Evolutionary conservation across 2,888 invertebrate genomes (phyloP).

Genomic region (Acholoe squamosa): DNA sequence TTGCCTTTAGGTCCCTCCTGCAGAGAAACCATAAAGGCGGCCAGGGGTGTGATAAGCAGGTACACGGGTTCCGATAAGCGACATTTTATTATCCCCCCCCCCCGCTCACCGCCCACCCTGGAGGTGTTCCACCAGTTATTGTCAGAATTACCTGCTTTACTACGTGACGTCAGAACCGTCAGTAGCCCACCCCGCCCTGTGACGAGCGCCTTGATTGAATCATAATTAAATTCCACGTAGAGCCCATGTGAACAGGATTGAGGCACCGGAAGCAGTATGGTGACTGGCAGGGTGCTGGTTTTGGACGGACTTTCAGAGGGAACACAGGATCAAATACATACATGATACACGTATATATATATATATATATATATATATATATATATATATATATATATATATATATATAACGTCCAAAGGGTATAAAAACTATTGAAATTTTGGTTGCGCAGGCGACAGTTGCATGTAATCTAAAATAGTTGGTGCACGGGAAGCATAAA

Average conservation of each 20-base stretch:
- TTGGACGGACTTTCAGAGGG: not conserved
- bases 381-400: too few relatives aligned
- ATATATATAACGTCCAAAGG: too few relatives aligned
- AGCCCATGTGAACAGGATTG: not conserved
- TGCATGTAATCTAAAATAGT: too few relatives aligned
- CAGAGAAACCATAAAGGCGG: not conserved
- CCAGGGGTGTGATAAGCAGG: not conserved
- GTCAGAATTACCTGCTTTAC: conserved; percentile 13
- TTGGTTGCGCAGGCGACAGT: too few relatives aligned
- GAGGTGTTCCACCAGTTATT: conserved; percentile 1
- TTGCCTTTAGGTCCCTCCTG: too few relatives aligned
- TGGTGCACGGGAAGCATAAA: too few relatives aligned
- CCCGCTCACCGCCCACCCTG: not conserved
- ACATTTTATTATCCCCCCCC: not conserved
- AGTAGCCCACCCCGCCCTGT: not conserved
- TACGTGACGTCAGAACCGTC: conserved; percentile 9
- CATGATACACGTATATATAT: too few relatives aligned
- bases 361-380: too few relatives aligned
- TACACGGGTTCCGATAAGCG: not conserved
- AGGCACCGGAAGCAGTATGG: not conserved
- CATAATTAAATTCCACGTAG: conserved; percentile 11
- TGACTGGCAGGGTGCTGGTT: not conserved
- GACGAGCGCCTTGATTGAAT: not conserved
- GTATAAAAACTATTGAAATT: too few relatives aligned
- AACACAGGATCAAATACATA: not conserved